These are phyloP conservation scores for Sebastes matsubarae DNA, from an alignment of 2,797 vertebrate genomes.

Conservation along the genomic window DNA sequence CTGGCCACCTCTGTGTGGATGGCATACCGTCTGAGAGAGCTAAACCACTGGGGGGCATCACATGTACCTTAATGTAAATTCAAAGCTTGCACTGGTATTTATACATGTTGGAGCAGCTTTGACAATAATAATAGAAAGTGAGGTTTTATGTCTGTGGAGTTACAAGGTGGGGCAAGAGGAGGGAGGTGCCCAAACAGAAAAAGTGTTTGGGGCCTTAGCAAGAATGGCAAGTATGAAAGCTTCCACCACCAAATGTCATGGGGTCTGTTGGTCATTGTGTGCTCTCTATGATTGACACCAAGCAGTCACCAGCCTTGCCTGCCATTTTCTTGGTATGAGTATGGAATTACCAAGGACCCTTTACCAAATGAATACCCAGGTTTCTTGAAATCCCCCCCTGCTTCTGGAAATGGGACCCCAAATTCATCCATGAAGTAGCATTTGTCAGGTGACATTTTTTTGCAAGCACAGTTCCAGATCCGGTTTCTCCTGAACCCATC, in stretches of 20 bases:
- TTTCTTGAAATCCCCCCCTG: neutral
- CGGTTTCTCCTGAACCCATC: neutral
- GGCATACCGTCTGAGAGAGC: constrained; percentile 22
- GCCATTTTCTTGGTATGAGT: neutral
- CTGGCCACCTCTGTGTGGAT: constrained; percentile 45
- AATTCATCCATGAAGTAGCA: neutral
- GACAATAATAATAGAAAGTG: neutral
- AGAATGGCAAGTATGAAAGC: neutral
- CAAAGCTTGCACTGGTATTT: constrained; percentile 33
- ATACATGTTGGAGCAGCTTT: constrained; percentile 31
- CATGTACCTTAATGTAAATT: neutral
- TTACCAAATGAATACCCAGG: neutral
- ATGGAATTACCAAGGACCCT: neutral
- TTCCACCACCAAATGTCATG: fast-evolving
- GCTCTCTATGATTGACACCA: neutral
- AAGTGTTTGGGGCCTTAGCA: neutral
- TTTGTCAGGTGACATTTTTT: neutral
- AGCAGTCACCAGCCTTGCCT: neutral
- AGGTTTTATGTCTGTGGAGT: neutral
- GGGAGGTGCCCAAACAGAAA: neutral
- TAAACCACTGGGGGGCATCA: constrained; percentile 4
- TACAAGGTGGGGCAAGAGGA: neutral
- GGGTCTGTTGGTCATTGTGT: fast-evolving
- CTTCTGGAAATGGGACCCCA: neutral
- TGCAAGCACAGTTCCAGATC: neutral